These are phyloP conservation scores for Sturnira hondurensis DNA, from an alignment of 2,113 vertebrate species.

Conservation along the genomic window DNA sequence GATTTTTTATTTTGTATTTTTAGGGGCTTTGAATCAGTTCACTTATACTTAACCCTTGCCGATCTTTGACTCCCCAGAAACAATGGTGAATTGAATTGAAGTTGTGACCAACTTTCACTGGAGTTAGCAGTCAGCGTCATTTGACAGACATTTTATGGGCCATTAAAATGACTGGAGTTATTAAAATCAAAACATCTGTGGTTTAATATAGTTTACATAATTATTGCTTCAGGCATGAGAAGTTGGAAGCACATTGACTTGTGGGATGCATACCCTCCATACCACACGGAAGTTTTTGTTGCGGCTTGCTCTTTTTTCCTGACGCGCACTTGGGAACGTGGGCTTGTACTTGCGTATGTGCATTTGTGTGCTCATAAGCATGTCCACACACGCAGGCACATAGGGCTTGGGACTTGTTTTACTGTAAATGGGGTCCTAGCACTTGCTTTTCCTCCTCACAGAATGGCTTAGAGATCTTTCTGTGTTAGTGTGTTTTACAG, in stretches of 20 bases:
- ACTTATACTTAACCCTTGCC: neutral
- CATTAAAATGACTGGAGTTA: slow-evolving; percentile 1
- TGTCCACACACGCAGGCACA: too few species aligned
- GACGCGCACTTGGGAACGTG: neutral
- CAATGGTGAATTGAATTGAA: neutral
- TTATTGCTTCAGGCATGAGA: neutral
- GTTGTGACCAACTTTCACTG: neutral
- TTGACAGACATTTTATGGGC: neutral
- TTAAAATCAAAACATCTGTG: neutral
- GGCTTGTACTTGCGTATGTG: neutral
- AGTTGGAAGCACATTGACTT: neutral
- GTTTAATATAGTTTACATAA: slow-evolving; percentile 13
- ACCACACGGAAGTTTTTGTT: neutral
- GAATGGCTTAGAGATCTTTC: neutral
- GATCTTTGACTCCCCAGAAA: neutral
- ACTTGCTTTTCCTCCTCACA: neutral
- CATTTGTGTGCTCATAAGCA: neutral
- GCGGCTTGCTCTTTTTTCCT: neutral
- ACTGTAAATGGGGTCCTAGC: neutral
- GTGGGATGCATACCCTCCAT: neutral
- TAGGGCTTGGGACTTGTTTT: neutral
- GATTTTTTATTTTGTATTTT: neutral
- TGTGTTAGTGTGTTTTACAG: neutral
- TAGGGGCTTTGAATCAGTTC: neutral
- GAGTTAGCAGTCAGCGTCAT: neutral